These are phyloP conservation scores for Odocoileus virginianus DNA, from an alignment of 2,113 vertebrate genomes.

Conservation along the genomic window DNA sequence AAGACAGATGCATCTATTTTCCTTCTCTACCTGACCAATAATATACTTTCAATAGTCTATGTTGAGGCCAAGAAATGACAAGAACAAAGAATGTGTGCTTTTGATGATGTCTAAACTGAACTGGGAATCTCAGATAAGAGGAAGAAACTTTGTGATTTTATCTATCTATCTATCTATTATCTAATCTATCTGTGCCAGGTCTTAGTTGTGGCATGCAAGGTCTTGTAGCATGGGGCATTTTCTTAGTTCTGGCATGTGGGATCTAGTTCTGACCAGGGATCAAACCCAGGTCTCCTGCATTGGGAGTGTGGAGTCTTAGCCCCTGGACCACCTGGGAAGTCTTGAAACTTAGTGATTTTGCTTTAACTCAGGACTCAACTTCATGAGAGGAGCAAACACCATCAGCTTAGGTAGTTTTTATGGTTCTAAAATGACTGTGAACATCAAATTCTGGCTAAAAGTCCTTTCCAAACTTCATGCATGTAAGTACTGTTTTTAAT, in stretches of 20 bases:
- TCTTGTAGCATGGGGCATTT: background rate
- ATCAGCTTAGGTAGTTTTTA: background rate
- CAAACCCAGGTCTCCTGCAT: background rate
- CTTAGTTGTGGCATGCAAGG: background rate
- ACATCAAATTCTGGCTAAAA: background rate
- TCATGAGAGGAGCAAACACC: background rate
- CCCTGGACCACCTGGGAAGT: background rate
- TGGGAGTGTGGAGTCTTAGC: background rate
- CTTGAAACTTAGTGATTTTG: background rate
- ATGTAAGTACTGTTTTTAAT: background rate
- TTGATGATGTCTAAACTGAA: background rate
- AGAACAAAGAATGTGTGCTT: background rate
- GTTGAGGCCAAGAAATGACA: conserved; percentile 3
- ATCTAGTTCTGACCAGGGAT: background rate
- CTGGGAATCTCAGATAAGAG: background rate
- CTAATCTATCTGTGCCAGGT: background rate
- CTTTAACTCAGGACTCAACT: background rate
- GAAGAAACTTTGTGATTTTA: background rate
- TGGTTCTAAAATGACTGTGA: background rate
- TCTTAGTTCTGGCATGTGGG: background rate
- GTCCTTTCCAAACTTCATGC: background rate
- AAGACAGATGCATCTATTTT: background rate
- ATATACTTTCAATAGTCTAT: background rate
- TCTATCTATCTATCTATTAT: background rate
- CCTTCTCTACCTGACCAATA: background rate